Percentiles rank a stretch among this genome's conserved stretches.
phyloP scores from a whole-genome alignment of 2,888 invertebrate genomes.

The Leucophora obtusa region DNA sequence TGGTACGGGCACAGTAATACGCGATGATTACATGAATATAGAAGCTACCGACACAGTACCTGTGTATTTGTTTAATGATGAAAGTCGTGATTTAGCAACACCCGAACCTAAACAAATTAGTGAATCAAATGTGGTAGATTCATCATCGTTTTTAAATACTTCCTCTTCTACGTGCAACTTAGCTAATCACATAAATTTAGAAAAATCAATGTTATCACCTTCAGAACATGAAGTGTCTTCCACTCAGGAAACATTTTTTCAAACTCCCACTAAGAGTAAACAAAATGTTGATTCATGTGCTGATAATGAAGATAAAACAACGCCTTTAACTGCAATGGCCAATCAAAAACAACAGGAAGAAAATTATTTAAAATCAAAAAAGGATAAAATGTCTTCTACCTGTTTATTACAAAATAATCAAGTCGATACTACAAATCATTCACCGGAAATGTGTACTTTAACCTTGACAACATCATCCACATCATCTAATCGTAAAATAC shows the following conservation, averaged over 20 bases:
- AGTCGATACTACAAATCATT: slow-evolving; percentile 60
- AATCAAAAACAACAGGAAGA: slow-evolving; percentile 18
- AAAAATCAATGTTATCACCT: slow-evolving; percentile 58
- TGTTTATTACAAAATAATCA: slow-evolving; percentile 57
- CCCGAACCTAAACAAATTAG: slow-evolving; percentile 42
- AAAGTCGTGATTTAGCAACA: slow-evolving; percentile 44
- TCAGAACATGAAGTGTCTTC: slow-evolving; percentile 68
- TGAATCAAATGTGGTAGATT: slow-evolving; percentile 36
- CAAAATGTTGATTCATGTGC: slow-evolving; percentile 18
- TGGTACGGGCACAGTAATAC: slow-evolving; percentile 33
- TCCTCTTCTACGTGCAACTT: neutral
- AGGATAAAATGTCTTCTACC: slow-evolving; percentile 29
- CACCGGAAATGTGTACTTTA: slow-evolving; percentile 48
- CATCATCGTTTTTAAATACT: slow-evolving; percentile 42
- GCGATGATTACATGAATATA: slow-evolving; percentile 52
- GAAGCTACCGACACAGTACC: slow-evolving; percentile 52
- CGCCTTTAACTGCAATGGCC: neutral
- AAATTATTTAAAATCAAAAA: slow-evolving; percentile 6
- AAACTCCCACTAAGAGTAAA: slow-evolving; percentile 41
- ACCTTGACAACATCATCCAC: slow-evolving; percentile 22
- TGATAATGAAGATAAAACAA: slow-evolving; percentile 32
- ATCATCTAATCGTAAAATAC: slow-evolving; percentile 21
- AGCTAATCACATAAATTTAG: slow-evolving; percentile 3
- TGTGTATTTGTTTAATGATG: slow-evolving; percentile 55
- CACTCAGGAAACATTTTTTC: slow-evolving; percentile 64